Conservation (phyloP, 2,797 vertebrate genomes). For the Crax fasciolata region DNA sequence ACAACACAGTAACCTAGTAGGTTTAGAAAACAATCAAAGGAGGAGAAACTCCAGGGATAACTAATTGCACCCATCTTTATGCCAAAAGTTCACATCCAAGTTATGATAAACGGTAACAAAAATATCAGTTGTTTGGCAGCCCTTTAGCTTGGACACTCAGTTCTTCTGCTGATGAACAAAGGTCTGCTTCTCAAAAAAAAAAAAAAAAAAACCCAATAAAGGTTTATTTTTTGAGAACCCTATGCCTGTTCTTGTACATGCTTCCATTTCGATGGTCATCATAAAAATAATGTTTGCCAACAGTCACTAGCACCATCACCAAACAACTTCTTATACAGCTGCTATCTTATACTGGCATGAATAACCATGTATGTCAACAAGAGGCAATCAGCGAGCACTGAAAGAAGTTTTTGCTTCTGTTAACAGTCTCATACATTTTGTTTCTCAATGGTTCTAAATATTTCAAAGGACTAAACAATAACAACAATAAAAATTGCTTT, state of each 20-base stretch:
- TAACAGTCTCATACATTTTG: background rate
- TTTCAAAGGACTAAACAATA: background rate
- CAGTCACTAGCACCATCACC: background rate
- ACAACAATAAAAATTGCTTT: background rate
- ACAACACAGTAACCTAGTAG: background rate
- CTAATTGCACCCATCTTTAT: background rate
- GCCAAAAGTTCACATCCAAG: conserved; percentile 22
- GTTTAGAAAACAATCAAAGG: conserved; percentile 20
- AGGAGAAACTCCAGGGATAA: background rate
- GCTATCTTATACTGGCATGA: background rate
- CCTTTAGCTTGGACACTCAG: background rate
- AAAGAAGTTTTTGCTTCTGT: background rate
- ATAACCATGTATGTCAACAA: background rate
- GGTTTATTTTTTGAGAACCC: no score
- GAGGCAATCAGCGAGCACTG: background rate
- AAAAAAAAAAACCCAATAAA: no score
- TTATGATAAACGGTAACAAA: conserved; percentile 13
- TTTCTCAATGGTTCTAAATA: background rate
- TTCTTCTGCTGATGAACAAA: conserved; percentile 14
- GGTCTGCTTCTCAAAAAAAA: background rate
- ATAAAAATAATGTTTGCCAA: background rate
- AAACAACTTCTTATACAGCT: background rate
- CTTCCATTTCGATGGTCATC: background rate
- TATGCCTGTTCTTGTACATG: background rate
- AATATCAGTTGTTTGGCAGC: background rate